phyloP scores from a whole-genome alignment of 2,113 vertebrate genomes.

The Hystrix brachyura region DNA sequence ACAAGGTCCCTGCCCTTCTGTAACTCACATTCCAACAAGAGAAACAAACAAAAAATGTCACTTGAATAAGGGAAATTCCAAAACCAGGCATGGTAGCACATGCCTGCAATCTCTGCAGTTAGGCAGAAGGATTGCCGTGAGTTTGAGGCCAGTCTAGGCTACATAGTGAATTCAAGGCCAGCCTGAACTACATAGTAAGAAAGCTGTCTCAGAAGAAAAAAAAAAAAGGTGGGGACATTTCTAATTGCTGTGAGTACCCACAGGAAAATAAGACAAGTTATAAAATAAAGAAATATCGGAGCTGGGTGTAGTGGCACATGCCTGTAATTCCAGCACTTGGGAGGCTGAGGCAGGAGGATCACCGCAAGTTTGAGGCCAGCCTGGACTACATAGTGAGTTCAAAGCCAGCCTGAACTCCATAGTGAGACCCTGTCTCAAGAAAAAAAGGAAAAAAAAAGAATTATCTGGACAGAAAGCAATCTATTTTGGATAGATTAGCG shows the following conservation, averaged over 20 bases:
- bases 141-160: background rate
- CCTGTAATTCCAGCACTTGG: too few relatives aligned
- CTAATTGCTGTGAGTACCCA: background rate
- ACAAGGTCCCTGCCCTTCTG: background rate
- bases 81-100: background rate
- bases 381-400: too few relatives aligned
- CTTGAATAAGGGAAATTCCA: background rate
- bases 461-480: background rate
- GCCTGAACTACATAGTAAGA: background rate
- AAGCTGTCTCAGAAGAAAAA: background rate
- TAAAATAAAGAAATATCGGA: background rate
- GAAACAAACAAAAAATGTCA: conserved; percentile 34
- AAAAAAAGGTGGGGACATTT: background rate
- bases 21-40: conserved; percentile 38
- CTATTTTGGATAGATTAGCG: conserved; percentile 9
- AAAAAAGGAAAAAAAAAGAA: background rate
- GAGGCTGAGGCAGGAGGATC: too few relatives aligned
- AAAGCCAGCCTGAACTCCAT: too few relatives aligned
- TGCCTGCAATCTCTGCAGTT: background rate
- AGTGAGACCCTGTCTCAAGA: too few relatives aligned
- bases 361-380: too few relatives aligned
- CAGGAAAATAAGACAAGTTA: conserved; percentile 43
- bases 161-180: background rate
- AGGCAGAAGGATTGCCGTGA: background rate
- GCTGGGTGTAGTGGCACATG: too few relatives aligned